These are phyloP conservation scores for Ibidorhyncha struthersii DNA, from an alignment of 2,113 vertebrate species.

Conservation along the genomic window DNA sequence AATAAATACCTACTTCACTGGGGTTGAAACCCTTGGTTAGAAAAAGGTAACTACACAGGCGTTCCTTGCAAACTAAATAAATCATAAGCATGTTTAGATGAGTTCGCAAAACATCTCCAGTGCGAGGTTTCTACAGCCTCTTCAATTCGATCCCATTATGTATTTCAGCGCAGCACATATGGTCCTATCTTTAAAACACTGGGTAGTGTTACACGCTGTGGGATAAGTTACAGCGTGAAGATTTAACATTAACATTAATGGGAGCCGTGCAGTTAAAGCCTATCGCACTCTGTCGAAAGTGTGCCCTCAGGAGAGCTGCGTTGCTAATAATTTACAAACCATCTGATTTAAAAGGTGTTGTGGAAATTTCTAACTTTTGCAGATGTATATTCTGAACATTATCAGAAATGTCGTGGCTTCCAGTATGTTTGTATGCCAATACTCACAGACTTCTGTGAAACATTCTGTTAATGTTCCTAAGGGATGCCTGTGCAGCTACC, in stretches of 20 bases:
- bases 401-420: not conserved
- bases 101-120: not conserved
- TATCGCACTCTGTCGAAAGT: not conserved
- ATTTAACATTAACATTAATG: conserved; percentile 35
- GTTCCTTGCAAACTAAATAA: conserved; percentile 24
- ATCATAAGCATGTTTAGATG: not conserved
- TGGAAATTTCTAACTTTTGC: not conserved
- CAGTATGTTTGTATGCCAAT: not conserved
- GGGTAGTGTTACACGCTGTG: conserved; percentile 8
- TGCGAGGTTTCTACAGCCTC: not conserved
- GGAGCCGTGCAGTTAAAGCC: not conserved
- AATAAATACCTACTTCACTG: not conserved
- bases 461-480: not conserved
- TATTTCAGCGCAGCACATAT: conserved; percentile 3
- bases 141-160: not conserved
- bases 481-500: not conserved
- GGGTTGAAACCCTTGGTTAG: not conserved
- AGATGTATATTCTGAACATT: not conserved
- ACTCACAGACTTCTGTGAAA: not conserved
- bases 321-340: conserved; percentile 18
- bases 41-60: not conserved
- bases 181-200: conserved; percentile 51
- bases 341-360: not conserved
- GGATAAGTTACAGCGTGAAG: conserved; percentile 32
- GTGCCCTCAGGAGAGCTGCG: not conserved